Base-by-base conservation (phyloP, 2,113 vertebrate species). In the Syrmaticus mikado region DNA sequence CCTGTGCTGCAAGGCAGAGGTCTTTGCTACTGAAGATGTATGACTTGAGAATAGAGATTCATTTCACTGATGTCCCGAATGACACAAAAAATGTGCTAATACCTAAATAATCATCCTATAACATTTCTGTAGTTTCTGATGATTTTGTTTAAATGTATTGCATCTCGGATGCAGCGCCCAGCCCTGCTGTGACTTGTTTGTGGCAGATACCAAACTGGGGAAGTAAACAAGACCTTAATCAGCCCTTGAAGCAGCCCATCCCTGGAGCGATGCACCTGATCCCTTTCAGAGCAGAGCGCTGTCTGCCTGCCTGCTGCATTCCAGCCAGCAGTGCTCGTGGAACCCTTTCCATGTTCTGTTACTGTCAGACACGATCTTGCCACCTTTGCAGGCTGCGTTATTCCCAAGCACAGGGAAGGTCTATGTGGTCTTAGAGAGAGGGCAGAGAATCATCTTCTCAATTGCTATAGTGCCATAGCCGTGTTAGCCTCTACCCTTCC, bases 281-380 rank as follows among this genome's bases (percentile, higher is more conserved):
- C 40, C 66, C 62, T 68, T 48, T 57, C 73, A 34, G 45, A 92
- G 46, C 20, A 58, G 18, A 62, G 36, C 20, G 8, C 57, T 60
- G 38, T 11, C n/a, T 41, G 48, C 43, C 45, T 94, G 75, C 58
- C 61, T 58, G 70, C 45, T 72, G 19, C 32, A 40, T 55, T 77
- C 64, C 30, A 45, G 1, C 17, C 45, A 85, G 46, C 4, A 4
- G 1, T 4, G 14, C 27, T 27, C 1, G 2, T 2, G 10, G 32
- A 86, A 34, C 36, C 38, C 53, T 48, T 48, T 50, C 64, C 45
- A 10, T 28, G 18, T 32, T 45, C 86, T 61, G 34, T 10, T 87
- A 14, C 4, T 61, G 46, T 38, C 46, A 61, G 46, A 52, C 0
- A 3, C 0, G 0, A 72, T 17, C 32, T 30, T 11, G 45, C 28